phyloP scores from a whole-genome alignment of 2,113 vertebrate species.

The Psittacara wagleri region DNA sequence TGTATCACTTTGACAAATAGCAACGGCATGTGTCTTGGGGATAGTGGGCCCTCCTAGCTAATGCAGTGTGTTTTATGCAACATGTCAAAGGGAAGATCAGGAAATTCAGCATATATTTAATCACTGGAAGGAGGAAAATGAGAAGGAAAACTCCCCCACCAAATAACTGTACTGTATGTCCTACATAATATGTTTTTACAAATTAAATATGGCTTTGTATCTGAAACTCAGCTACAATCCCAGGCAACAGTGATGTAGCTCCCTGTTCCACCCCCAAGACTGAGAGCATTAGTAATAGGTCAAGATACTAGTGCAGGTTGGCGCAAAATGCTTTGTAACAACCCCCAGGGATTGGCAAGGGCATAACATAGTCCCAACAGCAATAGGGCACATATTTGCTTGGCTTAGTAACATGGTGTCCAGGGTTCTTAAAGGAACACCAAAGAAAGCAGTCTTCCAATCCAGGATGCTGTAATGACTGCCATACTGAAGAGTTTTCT shows the following conservation, averaged over 20 bases:
- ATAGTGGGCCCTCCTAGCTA: neutral
- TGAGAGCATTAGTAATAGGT: neutral
- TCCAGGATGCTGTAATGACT: neutral
- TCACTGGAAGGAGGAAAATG: neutral
- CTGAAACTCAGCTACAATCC: neutral
- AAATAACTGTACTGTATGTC: neutral
- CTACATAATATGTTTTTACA: neutral
- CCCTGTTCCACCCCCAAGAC: neutral
- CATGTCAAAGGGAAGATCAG: neutral
- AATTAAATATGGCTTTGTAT: neutral
- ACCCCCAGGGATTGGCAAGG: neutral
- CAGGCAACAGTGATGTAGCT: neutral
- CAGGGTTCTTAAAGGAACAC: neutral
- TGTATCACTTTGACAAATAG: conserved; percentile 57
- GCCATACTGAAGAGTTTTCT: neutral
- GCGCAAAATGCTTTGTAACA: neutral
- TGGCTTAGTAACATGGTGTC: neutral
- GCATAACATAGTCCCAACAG: neutral
- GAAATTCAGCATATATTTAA: neutral
- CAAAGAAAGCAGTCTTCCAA: neutral
- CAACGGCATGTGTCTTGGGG: fast-evolving
- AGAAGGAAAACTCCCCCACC: neutral
- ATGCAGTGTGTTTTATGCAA: neutral
- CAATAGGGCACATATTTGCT: neutral
- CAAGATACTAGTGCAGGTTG: neutral